Percentiles rank a stretch among this genome's conserved stretches.
These are phyloP conservation scores for Melipona beecheii DNA, from an alignment of 2,888 invertebrate species.

Conservation along the genomic window DNA sequence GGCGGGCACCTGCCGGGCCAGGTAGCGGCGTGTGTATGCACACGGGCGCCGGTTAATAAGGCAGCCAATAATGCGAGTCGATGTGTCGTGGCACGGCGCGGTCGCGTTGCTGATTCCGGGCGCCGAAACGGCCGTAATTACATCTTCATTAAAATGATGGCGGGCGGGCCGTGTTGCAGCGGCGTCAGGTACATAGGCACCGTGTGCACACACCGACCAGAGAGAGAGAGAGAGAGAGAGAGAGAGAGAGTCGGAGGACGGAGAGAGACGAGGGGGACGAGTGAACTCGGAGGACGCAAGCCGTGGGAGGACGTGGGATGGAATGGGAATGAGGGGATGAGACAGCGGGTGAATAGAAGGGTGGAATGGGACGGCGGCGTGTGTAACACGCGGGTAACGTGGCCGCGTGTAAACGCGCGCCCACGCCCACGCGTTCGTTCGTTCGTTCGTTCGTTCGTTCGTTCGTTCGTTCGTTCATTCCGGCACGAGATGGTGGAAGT, in stretches of 20 bases:
- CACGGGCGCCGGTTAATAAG: slow-evolving; percentile 76
- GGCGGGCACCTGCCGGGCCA: slow-evolving; percentile 45
- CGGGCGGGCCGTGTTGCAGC: slow-evolving; percentile 74
- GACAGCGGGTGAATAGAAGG: slow-evolving; percentile 32
- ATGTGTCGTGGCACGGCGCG: slow-evolving; percentile 67
- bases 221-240: not conserved
- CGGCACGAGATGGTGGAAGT: slow-evolving; percentile 64
- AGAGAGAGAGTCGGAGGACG: not conserved
- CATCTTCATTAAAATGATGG: slow-evolving; percentile 83
- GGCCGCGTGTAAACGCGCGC: slow-evolving; percentile 58
- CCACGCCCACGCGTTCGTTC: slow-evolving; percentile 47
- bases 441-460: slow-evolving; percentile 45
- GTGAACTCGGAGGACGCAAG: not conserved
- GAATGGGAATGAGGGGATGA: slow-evolving; percentile 38
- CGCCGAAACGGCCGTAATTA: slow-evolving; percentile 82
- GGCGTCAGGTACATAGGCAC: slow-evolving; percentile 56
- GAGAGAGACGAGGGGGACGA: not conserved
- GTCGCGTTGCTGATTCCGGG: slow-evolving; percentile 76
- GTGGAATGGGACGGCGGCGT: slow-evolving; percentile 24
- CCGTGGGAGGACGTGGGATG: not conserved
- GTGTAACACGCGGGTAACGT: slow-evolving; percentile 54
- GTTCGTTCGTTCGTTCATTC: slow-evolving; percentile 50
- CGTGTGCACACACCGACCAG: slow-evolving; percentile 28
- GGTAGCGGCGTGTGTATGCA: slow-evolving; percentile 38
- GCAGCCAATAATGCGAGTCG: slow-evolving; percentile 79